Conservation (phyloP, 2,888 invertebrate species). For the Chirona hameri region DNA sequence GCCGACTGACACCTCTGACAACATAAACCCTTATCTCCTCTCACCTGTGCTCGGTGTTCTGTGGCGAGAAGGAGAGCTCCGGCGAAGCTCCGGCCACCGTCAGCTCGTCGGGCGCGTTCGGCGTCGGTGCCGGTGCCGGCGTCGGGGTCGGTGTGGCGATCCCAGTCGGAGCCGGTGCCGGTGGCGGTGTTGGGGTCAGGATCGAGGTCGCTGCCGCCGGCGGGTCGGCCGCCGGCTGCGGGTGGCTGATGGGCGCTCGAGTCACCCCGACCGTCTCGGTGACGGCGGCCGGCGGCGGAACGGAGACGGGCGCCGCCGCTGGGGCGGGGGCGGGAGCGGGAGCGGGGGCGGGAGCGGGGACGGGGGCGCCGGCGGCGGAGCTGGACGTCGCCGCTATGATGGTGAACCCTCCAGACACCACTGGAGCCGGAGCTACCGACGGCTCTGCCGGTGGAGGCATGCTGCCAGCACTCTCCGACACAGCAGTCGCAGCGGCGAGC, state of each 20-base stretch:
- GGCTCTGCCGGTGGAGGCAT: neutral
- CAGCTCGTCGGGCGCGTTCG: neutral
- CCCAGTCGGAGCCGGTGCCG: neutral
- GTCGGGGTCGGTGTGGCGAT: neutral
- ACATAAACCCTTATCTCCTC: neutral
- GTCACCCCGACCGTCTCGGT: neutral
- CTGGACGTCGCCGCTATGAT: neutral
- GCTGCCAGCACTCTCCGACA: neutral
- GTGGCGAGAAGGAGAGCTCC: neutral
- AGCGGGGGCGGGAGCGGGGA: neutral
- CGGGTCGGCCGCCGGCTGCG: neutral
- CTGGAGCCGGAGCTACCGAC: neutral
- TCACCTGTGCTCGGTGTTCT: constrained; percentile 9
- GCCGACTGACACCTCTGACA: neutral
- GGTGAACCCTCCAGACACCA: neutral
- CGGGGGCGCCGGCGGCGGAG: neutral
- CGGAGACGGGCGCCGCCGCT: neutral
- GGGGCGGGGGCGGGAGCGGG: neutral
- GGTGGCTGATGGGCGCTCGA: neutral
- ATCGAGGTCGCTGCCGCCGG: neutral
- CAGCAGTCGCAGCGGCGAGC: neutral
- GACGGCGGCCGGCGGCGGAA: neutral
- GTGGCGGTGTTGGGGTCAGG: neutral
- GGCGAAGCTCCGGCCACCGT: neutral
- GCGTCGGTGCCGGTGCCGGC: neutral